Evolutionary conservation across 92 coral and sea anemone species (phyloP).

Genomic region (Epizoanthus rinbou): DNA sequence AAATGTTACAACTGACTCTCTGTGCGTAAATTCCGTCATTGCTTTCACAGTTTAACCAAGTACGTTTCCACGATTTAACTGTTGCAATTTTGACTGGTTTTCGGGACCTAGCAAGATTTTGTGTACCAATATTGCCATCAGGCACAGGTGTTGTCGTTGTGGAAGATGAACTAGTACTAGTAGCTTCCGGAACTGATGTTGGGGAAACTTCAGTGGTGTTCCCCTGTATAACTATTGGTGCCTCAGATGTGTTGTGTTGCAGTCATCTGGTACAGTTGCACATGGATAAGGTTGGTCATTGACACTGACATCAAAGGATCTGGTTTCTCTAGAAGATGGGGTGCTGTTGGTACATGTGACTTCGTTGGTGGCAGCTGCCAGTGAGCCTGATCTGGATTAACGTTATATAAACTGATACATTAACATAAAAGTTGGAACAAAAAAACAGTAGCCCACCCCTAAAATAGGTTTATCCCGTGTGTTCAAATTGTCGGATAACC

Average conservation of each 20-base stretch:
- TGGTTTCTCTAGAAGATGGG: neutral
- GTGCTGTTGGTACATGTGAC: constrained; percentile 13
- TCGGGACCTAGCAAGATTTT: constrained; percentile 34
- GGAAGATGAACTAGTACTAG: constrained; percentile 18
- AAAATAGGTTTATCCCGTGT: no score
- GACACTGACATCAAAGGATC: constrained; percentile 13
- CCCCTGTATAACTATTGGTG: no score
- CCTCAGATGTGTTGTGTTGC: constrained; percentile 21
- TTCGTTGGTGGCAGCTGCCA: constrained; percentile 21
- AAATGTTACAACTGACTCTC: constrained; percentile 19
- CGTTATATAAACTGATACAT: no score
- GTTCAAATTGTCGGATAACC: no score
- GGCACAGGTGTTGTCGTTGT: constrained; percentile 33
- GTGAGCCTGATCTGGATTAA: constrained; percentile 23
- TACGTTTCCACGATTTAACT: constrained; percentile 24
- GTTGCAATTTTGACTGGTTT: constrained; percentile 33
- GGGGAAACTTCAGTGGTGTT: constrained; percentile 22
- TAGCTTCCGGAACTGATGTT: constrained; percentile 8
- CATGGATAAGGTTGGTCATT: no score
- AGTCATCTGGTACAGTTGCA: constrained; percentile 17
- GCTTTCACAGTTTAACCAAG: constrained; percentile 30
- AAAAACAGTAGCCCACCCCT: no score
- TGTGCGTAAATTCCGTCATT: constrained; percentile 18
- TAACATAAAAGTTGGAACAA: no score
- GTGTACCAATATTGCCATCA: constrained; percentile 22